A percentile compares a stretch with the other conserved stretches of the same genome.
These are phyloP conservation scores for Balaeniceps rex DNA, from an alignment of 2,113 vertebrate species.

Conservation along the genomic window DNA sequence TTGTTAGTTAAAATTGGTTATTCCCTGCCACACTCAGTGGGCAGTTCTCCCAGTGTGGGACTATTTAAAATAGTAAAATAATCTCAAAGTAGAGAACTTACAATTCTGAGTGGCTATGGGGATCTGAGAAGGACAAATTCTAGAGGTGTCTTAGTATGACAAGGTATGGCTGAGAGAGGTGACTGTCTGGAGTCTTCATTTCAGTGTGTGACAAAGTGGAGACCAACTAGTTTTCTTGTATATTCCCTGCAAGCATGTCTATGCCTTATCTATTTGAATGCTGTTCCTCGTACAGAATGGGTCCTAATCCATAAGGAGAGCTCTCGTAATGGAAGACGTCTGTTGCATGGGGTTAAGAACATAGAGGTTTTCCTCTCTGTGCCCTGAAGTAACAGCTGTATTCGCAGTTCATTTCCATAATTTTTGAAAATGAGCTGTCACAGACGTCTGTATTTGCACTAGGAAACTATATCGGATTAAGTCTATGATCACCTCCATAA, in stretches of 20 bases:
- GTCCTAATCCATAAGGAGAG: neutral
- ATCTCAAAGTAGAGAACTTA: neutral
- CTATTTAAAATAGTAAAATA: neutral
- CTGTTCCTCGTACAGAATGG: neutral
- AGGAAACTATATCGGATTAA: neutral
- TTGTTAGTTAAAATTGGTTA: neutral
- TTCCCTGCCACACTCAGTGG: neutral
- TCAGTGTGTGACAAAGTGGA: neutral
- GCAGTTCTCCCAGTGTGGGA: rapidly evolving
- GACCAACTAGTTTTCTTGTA: neutral
- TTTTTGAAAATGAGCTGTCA: neutral
- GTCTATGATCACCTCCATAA: neutral
- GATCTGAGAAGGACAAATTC: neutral
- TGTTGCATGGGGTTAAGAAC: neutral
- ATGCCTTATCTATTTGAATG: neutral
- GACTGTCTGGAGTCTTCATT: neutral
- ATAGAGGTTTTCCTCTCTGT: neutral
- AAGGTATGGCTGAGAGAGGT: neutral
- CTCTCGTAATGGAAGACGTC: neutral
- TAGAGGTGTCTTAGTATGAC: neutral
- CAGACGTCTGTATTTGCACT: neutral
- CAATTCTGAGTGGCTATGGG: neutral
- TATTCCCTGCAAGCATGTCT: neutral
- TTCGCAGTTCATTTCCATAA: neutral
- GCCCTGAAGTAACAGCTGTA: neutral